Evolutionary conservation across 2,797 vertebrate genomes (phyloP), one percentile per base, ranked within the genome.

Genomic region (Melanotaenia maccullochi): DNA sequence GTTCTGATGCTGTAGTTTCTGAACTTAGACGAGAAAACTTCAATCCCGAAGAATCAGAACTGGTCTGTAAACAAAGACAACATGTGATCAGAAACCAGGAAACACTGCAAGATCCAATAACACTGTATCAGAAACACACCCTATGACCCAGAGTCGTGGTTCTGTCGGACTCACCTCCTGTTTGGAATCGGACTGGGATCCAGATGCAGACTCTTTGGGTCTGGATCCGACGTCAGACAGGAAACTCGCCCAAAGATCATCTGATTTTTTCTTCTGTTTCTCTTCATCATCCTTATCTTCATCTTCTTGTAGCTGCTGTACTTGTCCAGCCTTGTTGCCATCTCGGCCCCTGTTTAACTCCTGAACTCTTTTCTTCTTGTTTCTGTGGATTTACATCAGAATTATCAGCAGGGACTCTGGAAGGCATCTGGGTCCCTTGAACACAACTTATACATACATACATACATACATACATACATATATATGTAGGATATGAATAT

Each of bases 221-320:
- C 95, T 96, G 47, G 95, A 88, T 28, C 97, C 96, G 7, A 99
- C 97, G 0, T 99, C 97, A 0, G 93, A 97, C 82, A 99, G 94
- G 85, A 99, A 99, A 87, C 94, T 97, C 30, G 97, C 97, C 97
- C 98, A 99, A 1, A 99, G 94, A 30, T 97, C 96, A n/a, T 99
- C 97, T 0, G 96, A 96, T 76, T 96, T 96, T 82, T 94, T 96
- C 85, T 96, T 96, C 76, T 85, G 90, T 3, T 36, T 76, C 0
- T 65, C 87, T 2, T 92, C 90, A 0, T 35, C 73, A 0, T 79
- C 67, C 8, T 38, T 54, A 3, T 30, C 13, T 11, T 28, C 42
- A 55, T 60, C 77, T n/a, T 92, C 90, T 35, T 76, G 82, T 8
- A 47, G 42, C 33, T 81, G 79, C 38, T 24, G 32, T 0, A 18